Evolutionary conservation across 1,140 invertebrate species (phyloP), one percentile per base, ranked within the genome.

Genomic region (Melanaphis sacchari): DNA sequence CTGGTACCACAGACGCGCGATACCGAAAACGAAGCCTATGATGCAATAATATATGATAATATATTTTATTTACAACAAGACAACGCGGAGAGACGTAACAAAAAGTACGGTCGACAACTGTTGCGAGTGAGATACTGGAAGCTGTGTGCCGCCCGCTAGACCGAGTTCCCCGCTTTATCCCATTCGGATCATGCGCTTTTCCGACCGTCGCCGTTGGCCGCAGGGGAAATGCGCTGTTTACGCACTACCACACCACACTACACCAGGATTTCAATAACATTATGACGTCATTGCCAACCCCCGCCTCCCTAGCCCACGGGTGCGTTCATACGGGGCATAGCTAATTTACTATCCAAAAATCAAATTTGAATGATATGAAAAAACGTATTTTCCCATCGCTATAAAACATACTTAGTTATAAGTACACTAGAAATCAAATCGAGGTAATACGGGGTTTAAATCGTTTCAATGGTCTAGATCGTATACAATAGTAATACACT

Each of bases 51-150:
- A 18, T 87, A 46, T 88, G 2, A 18, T 11, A 15, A 76, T 15
- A n/a, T 76, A 18, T 66, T 4, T 11, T 76, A 4, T n/a, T 8
- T 54, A 36, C 11, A 94, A 95, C 81, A 31, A 24, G 36, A 84
- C 84, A 41, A 4, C 84, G 41, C 46, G 82, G 36, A 22, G 11
- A 26, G 36, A 89, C n/a, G 36, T n/a, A 8, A 5, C 49, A 36
- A 36, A 24, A 59, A 90, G 24, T 21, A 66, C 59, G 31, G 41
- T 36, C n/a, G 66, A 92, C 91, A 92, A 82, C 66, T 82, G 76
- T 81, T 91, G 66, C 91, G 91, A 46, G 36, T 43, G 54, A 43
- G n/a, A 36, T 81, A 49, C 90, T 76, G 90, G 90, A 91, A 91
- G 90, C 90, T 91, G 90, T 66, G 90, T 46, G 90, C 43, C 90